Percentiles rank a stretch among this genome's conserved stretches.
phyloP scores from a whole-genome alignment of 37 sponge, comb jelly and placozoan species.

The Corticium candelabrum region DNA sequence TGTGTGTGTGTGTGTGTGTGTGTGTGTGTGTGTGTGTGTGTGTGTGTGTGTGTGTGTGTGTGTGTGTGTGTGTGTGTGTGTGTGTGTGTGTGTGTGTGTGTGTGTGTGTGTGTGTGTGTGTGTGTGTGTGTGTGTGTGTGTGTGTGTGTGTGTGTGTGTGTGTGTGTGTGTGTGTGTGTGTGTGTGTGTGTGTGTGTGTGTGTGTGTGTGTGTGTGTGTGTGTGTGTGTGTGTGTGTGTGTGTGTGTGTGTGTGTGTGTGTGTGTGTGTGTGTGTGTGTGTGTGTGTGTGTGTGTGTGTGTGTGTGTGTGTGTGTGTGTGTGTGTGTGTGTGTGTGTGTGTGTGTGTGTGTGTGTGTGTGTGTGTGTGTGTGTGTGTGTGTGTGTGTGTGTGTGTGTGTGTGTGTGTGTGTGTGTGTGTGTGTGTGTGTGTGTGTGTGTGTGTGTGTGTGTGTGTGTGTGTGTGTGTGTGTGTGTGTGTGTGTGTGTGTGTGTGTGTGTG shows the following conservation, averaged over 20 bases:
- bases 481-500: constrained; percentile 11
- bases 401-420: constrained; percentile 20
- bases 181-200: constrained; percentile 20
- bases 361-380: constrained; percentile 20
- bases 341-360: constrained; percentile 20
- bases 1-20: constrained; percentile 20
- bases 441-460: constrained; percentile 20
- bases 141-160: constrained; percentile 20
- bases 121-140: constrained; percentile 20
- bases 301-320: constrained; percentile 20
- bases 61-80: constrained; percentile 20
- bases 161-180: constrained; percentile 20
- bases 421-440: constrained; percentile 20
- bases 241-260: constrained; percentile 20
- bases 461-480: constrained; percentile 20
- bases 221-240: constrained; percentile 20
- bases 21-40: constrained; percentile 20
- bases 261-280: constrained; percentile 20
- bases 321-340: constrained; percentile 20
- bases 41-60: constrained; percentile 20
- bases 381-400: constrained; percentile 20
- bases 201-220: constrained; percentile 20
- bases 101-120: constrained; percentile 20
- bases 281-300: constrained; percentile 20
- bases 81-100: constrained; percentile 20